Evolutionary conservation across 2,113 vertebrate species (phyloP), one percentile per base, ranked within the genome.

Genomic region (Ochotona curzoniae): DNA sequence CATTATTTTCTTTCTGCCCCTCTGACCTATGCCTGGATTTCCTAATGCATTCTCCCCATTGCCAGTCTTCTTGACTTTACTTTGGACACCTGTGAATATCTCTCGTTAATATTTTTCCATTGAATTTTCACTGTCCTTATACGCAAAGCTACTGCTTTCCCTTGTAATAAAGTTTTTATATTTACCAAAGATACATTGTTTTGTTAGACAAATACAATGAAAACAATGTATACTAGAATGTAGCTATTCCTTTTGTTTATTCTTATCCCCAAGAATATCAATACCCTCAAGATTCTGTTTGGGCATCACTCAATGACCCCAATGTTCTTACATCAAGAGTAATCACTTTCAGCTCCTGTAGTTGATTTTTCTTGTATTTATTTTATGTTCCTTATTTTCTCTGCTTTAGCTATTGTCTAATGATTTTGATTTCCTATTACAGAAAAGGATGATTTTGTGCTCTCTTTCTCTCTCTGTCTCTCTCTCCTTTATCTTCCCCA

Each of bases 11-110:
- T 35, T 63, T 7, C 28, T 13, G 26, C 35, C 0, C 7, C 11
- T 23, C 17, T 73, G 51, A 80, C 17, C 26, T 57, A 64, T 14
- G 18, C 11, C 5, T 67, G 9, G 5, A 13, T 74, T 82, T 10
- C 14, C 13, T n/a, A 44, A 0, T 60, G 20, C 1, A 79, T 17
- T 57, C 32, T n/a, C 4, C 51, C 23, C 23, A 57, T 73, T 54
- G 91, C 28, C 83, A 78, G 10, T 3, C 23, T 83, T 91, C 11
- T 74, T 73, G 60, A 76, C 38, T 23, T 94, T 61, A 60, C 84
- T 78, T 73, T 44, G 61, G 1, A 44, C 32, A 78, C 15, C 66
- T 47, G 0, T 47, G 83, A 90, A 87, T 18, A 54, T 1, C 4
- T 63, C 20, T 76, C 38, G 30, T 84, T 28, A 92, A 51, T 17